These are phyloP conservation scores for Leucoptera coffeella DNA, from an alignment of 2,888 invertebrate species.

Conservation along the genomic window DNA sequence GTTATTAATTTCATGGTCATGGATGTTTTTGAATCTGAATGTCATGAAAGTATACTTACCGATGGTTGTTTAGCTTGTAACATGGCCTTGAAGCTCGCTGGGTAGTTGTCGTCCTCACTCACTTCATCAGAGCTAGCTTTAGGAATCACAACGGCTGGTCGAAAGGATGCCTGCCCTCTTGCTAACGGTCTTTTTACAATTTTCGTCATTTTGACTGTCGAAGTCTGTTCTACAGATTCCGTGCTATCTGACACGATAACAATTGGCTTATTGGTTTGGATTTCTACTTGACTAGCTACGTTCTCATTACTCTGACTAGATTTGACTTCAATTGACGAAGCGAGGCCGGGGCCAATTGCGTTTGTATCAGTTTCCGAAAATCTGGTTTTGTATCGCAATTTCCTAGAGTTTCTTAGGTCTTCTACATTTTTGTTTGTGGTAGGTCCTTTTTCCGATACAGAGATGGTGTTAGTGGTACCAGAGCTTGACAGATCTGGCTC, in stretches of 20 bases:
- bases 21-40: too few relatives aligned
- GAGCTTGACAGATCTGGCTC: conserved; percentile 22
- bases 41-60: conserved; percentile 29
- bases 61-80: conserved; percentile 54
- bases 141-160: conserved; percentile 12
- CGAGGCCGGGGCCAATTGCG: conserved; percentile 28
- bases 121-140: conserved; percentile 40
- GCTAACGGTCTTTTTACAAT: conserved; percentile 22
- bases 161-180: conserved; percentile 17
- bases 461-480: conserved; percentile 29
- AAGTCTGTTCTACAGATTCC: conserved; percentile 10
- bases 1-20: too few relatives aligned
- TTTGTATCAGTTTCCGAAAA: conserved; percentile 31
- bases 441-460: conserved; percentile 20
- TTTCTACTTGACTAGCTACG: conserved; percentile 29
- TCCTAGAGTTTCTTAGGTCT: conserved; percentile 23
- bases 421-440: conserved; percentile 20
- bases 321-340: conserved; percentile 13
- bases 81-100: conserved; percentile 59
- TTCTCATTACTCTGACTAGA: conserved; percentile 31
- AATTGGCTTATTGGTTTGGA: conserved; percentile 12
- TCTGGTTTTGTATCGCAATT: conserved; percentile 27
- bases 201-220: conserved; percentile 15
- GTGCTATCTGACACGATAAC: conserved; percentile 17
- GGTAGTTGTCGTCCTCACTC: conserved; percentile 59